Base-by-base conservation (phyloP, 92 coral and sea anemone species). In the Epizoanthus fatuus region DNA sequence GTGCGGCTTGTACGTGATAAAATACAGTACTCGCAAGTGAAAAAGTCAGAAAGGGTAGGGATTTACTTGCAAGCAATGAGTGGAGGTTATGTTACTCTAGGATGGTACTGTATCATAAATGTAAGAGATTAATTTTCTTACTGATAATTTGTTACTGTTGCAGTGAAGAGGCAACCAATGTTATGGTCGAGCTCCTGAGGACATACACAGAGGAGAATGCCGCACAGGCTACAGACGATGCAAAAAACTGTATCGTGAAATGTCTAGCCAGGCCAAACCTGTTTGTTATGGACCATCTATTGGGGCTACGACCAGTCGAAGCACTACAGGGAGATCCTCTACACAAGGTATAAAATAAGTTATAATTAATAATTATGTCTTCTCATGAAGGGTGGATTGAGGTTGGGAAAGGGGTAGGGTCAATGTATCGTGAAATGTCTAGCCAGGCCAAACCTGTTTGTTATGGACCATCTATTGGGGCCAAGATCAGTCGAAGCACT, bases 141-240 rank as follows among this genome's bases (percentile, higher is more conserved):
- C 40, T 52, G n/a, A 39, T 60, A 42, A 53, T 19, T 14, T 51
- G 17, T 54, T 74, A 35, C 54, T 69, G 57, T 64, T 64, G 42
- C 78, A 97, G 99, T 89, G 99, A 97, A 79, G 94, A 93, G 53
- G 99, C 99, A 13, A 84, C 98, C 19, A 79, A 86, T 54, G 97
- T 97, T 15, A 95, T 97, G 99, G 89, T 97, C 4, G 98, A 97
- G 89, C 87, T 97, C 5, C 92, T 97, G n/a, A 91, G 96, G 73
- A 97, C 98, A 4, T 97, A 97, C 57, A 84, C 98, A 10, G 98
- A 97, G 11, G 95, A 95, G 65, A 96, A 93, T 80, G 97, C 92
- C n/a, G 83, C 87, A 4, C 85, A 93, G 22, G 99, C 98, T 1
- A 93, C 90, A 63, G 96, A 97, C n/a, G 99, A 97, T 77, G 99